Evolutionary conservation across 2,113 vertebrate genomes (phyloP).

Genomic region (Dunckerocampus dactyliophorus): DNA sequence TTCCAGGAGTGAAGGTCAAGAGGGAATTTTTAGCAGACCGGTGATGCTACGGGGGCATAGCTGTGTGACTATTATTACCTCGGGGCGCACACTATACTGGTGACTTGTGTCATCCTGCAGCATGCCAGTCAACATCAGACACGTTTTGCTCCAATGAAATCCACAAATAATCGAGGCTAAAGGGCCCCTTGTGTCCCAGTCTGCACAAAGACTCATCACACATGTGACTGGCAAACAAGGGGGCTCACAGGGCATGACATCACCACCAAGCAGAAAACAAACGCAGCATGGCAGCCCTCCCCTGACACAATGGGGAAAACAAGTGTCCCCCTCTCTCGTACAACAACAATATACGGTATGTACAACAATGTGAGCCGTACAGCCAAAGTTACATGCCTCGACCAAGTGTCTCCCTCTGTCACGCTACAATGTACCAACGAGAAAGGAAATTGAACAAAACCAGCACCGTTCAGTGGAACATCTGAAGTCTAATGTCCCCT

Average conservation of each 20-base stretch:
- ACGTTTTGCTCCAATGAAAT: neutral
- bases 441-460: too few relatives aligned
- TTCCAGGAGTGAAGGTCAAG: constrained; percentile 81
- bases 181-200: constrained; percentile 18
- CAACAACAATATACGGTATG: neutral
- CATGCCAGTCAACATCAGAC: constrained; percentile 53
- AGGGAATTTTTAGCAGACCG: constrained; percentile 89
- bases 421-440: too few relatives aligned
- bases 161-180: neutral
- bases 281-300: constrained; percentile 60
- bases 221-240: constrained; percentile 73
- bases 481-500: too few relatives aligned
- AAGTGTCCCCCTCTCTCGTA: constrained; percentile 36
- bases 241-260: constrained; percentile 66
- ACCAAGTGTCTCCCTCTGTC: too few relatives aligned
- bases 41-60: constrained; percentile 77
- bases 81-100: constrained; percentile 84
- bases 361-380: too few relatives aligned
- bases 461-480: too few relatives aligned
- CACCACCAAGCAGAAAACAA: constrained; percentile 60
- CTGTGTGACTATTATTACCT: constrained; percentile 91
- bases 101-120: constrained; percentile 73
- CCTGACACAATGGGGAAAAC: constrained; percentile 41
- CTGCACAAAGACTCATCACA: constrained; percentile 34
- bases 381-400: too few relatives aligned